Base-by-base conservation (phyloP, 2,888 invertebrate species). In the Teleogryllus oceanicus region DNA sequence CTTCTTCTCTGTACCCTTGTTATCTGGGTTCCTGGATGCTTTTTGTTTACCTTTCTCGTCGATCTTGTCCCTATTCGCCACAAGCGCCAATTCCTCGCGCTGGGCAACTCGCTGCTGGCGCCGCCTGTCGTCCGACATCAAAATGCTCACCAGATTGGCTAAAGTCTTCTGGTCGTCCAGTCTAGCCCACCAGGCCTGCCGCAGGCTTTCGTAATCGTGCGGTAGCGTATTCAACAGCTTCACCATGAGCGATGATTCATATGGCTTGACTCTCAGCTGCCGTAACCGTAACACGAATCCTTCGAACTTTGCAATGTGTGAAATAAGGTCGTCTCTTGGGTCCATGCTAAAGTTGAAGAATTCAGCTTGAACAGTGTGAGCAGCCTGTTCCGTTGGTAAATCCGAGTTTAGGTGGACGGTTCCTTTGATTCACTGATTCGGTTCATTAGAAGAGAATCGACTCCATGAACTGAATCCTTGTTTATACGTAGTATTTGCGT, bases 351-450 rank as follows among this genome's bases (percentile, higher is more conserved):
- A 78, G 20, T 75, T 75, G 50, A 79, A n/a, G n/a, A n/a, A 62
- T 62, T 16, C 16, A 3, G 51, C 50, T 13, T 11, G 78, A 37
- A 80, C 79, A 49, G 75, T 81, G 24, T 78, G 80, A 75, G 81
- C 80, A 49, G 80, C 78, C 76, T 80, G 81, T 78, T 81, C 80
- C n/a, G n/a, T n/a, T n/a, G n/a, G n/a, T n/a, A n/a, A n/a, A n/a
- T n/a, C n/a, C n/a, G n/a, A n/a, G n/a, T n/a, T n/a, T n/a, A n/a
- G n/a, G n/a, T n/a, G n/a, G n/a, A n/a, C n/a, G n/a, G n/a, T n/a
- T n/a, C n/a, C n/a, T n/a, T n/a, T n/a, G n/a, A n/a, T n/a, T n/a
- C n/a, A n/a, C n/a, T n/a, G n/a, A n/a, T n/a, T n/a, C n/a, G n/a
- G n/a, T n/a, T n/a, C n/a, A n/a, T n/a, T n/a, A n/a, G n/a, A n/a